Evolutionary conservation across 2,888 invertebrate genomes (phyloP).

Genomic region (Nomada hirtipes): DNA sequence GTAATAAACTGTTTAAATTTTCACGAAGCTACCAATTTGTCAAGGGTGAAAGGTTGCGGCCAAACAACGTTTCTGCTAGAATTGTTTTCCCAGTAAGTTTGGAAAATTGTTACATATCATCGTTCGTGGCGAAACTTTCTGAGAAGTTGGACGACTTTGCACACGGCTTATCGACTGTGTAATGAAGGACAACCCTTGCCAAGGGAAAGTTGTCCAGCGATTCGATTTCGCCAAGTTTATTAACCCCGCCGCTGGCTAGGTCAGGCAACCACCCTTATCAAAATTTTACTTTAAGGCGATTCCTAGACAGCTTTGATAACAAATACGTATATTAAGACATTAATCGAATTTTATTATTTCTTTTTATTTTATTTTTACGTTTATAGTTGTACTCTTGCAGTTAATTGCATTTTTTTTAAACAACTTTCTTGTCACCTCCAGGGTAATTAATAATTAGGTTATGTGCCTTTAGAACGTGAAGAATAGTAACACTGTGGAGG

Average conservation of each 20-base stretch:
- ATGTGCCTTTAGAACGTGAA: too few species aligned
- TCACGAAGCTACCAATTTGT: too few species aligned
- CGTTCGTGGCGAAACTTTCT: neutral
- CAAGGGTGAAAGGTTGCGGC: too few species aligned
- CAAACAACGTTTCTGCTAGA: neutral
- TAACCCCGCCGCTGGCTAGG: neutral
- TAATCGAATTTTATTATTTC: too few species aligned
- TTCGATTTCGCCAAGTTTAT: neutral
- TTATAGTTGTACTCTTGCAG: too few species aligned
- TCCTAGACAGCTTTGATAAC: neutral
- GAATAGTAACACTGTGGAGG: neutral
- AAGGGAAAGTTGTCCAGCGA: conserved; percentile 1
- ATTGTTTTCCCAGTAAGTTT: neutral
- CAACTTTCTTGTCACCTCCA: too few species aligned
- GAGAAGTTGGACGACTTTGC: neutral
- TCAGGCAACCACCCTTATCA: neutral
- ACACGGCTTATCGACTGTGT: neutral
- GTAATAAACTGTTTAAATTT: too few species aligned
- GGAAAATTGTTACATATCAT: neutral
- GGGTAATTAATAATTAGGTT: too few species aligned
- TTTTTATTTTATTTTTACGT: too few species aligned
- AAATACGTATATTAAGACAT: neutral
- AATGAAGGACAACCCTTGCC: neutral
- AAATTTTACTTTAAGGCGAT: neutral
- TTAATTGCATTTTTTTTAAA: too few species aligned